Evolutionary conservation across 92 coral and sea anemone genomes (phyloP), one percentile per base, ranked within the genome.

Genomic region (Porites lobata): DNA sequence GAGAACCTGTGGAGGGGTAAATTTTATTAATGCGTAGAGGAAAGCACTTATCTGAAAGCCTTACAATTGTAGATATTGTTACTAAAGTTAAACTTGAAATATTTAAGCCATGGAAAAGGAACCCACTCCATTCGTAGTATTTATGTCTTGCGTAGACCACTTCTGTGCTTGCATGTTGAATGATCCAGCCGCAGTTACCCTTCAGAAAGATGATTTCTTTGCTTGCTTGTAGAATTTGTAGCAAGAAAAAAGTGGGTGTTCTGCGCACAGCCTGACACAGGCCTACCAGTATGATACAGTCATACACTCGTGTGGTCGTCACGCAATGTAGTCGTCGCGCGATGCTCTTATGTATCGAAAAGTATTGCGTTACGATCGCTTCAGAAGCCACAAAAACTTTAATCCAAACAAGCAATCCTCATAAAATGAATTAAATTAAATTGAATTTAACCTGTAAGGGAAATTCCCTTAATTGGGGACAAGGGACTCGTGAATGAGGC

Each of bases 401-500:
- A 29, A 69, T 57, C 22, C 19, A 81, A 20, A 29, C 78, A 81
- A 20, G n/a, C 86, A 82, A n/a, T 58, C 21, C 64, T 26, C 56
- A 15, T 66, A 12, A n/a, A 79, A 6, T 79, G 6, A 47, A 20
- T 12, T 75, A 9, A 21, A 47, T 26, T 64, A 38, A 43, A 64
- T 79, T 29, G 32, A 29, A 29, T 29, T 29, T 14, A 65, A 51
- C 24, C 50, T 13, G 1, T 21, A 62, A n/a, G 21, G 24, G 54
- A 22, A 56, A 61, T 69, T 81, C 67, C 57, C 7, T 26, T 20
- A 56, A 15, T 54, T 24, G 69, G 68, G 77, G 12, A 9, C 54
- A 7, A 65, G 85, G 86, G 66, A 71, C 86, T 59, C 69, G 78
- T 71, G 68, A 70, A 82, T 82, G 69, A 71, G 78, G 86, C 47